These are phyloP conservation scores for Sturnira hondurensis DNA, from an alignment of 2,113 vertebrate genomes.

Conservation along the genomic window DNA sequence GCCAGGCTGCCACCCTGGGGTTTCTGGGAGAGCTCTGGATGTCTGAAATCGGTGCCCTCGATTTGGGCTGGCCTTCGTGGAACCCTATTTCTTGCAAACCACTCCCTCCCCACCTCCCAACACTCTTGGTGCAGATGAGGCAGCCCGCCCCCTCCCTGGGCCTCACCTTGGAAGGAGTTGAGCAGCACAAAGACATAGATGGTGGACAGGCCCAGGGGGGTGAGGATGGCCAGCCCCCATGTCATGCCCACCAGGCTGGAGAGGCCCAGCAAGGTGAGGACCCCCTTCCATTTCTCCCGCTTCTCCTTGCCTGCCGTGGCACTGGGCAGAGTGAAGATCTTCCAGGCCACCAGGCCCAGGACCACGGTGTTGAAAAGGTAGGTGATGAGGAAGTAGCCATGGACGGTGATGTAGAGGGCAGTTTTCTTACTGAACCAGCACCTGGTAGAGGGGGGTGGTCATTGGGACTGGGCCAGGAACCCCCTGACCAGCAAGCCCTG, in stretches of 20 bases:
- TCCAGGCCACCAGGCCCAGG: constrained; percentile 77
- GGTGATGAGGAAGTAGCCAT: constrained; percentile 82
- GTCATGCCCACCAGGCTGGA: constrained; percentile 86
- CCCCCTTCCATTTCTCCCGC: constrained; percentile 49
- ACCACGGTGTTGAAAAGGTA: constrained; percentile 82
- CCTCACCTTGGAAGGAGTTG: constrained; percentile 88
- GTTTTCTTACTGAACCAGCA: constrained; percentile 85
- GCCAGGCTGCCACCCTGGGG: neutral
- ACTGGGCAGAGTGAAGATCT: constrained; percentile 76
- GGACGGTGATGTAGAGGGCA: constrained; percentile 81
- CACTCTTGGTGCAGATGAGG: accelerated
- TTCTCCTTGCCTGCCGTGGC: neutral
- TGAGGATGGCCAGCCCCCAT: constrained; percentile 85
- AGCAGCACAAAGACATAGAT: constrained; percentile 85
- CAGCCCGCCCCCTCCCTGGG: neutral
- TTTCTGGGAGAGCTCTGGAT: neutral
- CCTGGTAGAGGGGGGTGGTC: constrained; percentile 66
- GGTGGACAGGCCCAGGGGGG: constrained; percentile 70
- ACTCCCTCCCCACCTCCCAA: neutral
- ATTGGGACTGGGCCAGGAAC: neutral
- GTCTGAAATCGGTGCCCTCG: neutral
- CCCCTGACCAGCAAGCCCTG: neutral
- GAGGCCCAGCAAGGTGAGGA: constrained; percentile 79
- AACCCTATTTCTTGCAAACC: neutral
- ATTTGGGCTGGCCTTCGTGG: neutral